Base-by-base conservation (phyloP, 2,797 vertebrate genomes). In the Neostethus bicornis region DNA sequence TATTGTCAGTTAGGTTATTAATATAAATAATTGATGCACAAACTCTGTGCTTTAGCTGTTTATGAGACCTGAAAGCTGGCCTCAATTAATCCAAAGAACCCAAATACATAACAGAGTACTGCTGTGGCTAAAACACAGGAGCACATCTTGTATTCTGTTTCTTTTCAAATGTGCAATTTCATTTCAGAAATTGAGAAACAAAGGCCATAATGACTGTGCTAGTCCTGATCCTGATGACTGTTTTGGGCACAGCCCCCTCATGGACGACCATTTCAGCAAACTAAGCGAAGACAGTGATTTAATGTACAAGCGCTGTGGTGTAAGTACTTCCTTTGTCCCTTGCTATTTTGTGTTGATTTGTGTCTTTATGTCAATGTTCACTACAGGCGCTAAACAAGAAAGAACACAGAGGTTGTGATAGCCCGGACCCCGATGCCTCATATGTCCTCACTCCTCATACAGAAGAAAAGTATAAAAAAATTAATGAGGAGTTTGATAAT, bases 401-500 rank as follows among this genome's bases (percentile, higher is more conserved):
- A 93, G 97, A 99, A 92, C 96, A 99, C 95, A 94, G 97, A 97
- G 97, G 97, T 90, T 98, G 97, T 92, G 97, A 99, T 95, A 99
- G 97, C 94, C 97, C 97, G 90, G 97, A 99, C 90, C 97, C 97
- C 68, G 97, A 99, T 82, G 94, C 95, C 92, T 96, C 97, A 91
- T 99, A 96, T 95, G 96, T 98, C 93, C 96, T 99, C 93, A 99
- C 97, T 87, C 97, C 97, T 91, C 97, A 99, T 92, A 99, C 97
- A 89, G 96, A 99, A 94, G 97, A 99, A 94, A 99, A 99, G 91
- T 99, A 99, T 96, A 98, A 99, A 97, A 98, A 99, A 98, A 99
- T 99, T 94, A 99, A 99, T 95, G 97, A 99, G 94, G 97, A 99
- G 88, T 99, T 99, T 97, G 97, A 99, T 98, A 99, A 99, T 97